Conservation (phyloP, 2,888 invertebrate species). For the Drosophila tanythrix region DNA sequence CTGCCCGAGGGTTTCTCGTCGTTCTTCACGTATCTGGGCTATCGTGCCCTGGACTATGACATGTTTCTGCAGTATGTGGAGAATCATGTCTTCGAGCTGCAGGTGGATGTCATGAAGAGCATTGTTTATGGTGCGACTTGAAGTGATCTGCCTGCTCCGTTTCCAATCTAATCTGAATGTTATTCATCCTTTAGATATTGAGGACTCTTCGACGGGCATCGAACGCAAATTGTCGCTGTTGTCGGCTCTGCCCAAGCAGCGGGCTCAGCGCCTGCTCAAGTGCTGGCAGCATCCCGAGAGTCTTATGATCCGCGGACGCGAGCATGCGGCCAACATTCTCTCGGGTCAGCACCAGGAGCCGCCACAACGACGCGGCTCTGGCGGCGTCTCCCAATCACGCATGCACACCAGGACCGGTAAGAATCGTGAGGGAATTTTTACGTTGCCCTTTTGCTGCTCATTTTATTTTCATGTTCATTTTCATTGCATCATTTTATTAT, state of each 20-base stretch:
- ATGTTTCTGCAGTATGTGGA: constrained; percentile 94
- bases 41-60: constrained; percentile 90
- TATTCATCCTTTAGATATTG: constrained; percentile 83
- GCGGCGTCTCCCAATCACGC: constrained; percentile 61
- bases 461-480: constrained; percentile 5
- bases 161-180: background rate
- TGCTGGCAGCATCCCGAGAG: constrained; percentile 92
- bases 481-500: constrained; percentile 5
- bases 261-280: constrained; percentile 91
- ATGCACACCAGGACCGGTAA: constrained; percentile 71
- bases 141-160: background rate
- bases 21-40: constrained; percentile 94
- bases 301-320: constrained; percentile 91
- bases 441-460: constrained; percentile 19
- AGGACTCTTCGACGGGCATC: constrained; percentile 86
- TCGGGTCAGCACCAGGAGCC: constrained; percentile 88
- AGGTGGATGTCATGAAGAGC: constrained; percentile 94
- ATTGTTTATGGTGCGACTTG: constrained; percentile 89
- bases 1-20: constrained; percentile 95
- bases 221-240: constrained; percentile 90
- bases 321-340: constrained; percentile 92
- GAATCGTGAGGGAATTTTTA: background rate
- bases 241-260: constrained; percentile 90
- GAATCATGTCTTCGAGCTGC: constrained; percentile 93
- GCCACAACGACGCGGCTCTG: constrained; percentile 73